These are phyloP conservation scores for Rhagologus leucostigma DNA, from an alignment of 2,113 vertebrate genomes.

Conservation along the genomic window DNA sequence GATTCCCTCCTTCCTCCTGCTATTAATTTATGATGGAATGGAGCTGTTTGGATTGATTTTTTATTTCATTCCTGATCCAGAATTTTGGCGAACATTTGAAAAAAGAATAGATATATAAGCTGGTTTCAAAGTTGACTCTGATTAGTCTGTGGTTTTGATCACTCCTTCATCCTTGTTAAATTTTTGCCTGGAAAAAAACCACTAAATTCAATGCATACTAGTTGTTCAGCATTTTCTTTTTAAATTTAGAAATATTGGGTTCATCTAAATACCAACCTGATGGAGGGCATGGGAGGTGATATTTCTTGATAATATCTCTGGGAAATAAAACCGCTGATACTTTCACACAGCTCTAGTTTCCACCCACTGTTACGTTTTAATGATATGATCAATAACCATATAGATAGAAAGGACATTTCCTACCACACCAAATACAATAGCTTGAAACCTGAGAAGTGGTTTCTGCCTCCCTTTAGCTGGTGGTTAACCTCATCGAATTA, in stretches of 20 bases:
- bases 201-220: not conserved
- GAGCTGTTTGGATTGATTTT: not conserved
- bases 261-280: not conserved
- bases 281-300: not conserved
- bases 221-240: not conserved
- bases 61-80: not conserved
- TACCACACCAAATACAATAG: constrained; percentile 57
- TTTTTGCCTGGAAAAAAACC: not conserved
- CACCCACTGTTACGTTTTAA: constrained; percentile 45
- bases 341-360: constrained; percentile 35
- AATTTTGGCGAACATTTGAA: not conserved
- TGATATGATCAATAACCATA: constrained; percentile 62
- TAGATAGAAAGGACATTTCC: constrained; percentile 47
- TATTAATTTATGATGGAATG: not conserved
- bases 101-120: not conserved
- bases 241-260: not conserved
- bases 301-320: constrained; percentile 13
- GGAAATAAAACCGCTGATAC: constrained; percentile 1
- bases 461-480: constrained; percentile 41
- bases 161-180: not conserved
- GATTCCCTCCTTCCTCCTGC: not conserved
- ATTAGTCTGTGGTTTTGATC: not conserved
- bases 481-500: constrained; percentile 58
- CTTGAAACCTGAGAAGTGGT: constrained; percentile 35
- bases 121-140: not conserved